Evolutionary conservation across 1,140 invertebrate genomes (phyloP), one percentile per base, ranked within the genome.

Genomic region (Zophobas morio): DNA sequence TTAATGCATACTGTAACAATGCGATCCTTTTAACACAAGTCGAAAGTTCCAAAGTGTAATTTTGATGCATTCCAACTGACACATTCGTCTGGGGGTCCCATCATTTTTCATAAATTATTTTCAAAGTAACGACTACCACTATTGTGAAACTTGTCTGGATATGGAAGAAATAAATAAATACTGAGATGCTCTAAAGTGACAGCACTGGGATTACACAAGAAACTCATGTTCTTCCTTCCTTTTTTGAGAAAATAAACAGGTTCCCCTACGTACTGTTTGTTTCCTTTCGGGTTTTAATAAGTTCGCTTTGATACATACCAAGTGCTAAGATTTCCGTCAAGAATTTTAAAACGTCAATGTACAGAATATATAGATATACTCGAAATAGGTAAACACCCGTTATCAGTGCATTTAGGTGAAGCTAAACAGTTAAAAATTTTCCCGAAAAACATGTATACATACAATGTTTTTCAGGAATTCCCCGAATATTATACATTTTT

Each of bases 41-140:
- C 60, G 42, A 66, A 66, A 66, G 6, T 66, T 66, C 1, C 20
- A 66, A 66, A 39, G 42, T 33, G 60, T 66, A 66, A 66, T 66
- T 66, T 42, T 66, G 42, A 42, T 66, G 42, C 60, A 66, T 4
- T 42, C 37, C 34, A 39, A 46, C 37, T 66, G 40, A 42, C 39
- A 66, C 42, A 39, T 66, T 66, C 33, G 39, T 66, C 20, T 20
- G 20, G 20, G 20, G 20, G 20, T 66, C 37, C 60, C 6, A 20
- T 32, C 20, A 40, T 46, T 66, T 66, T 66, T 40, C 60, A 66
- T 66, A 66, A 66, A 66, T 66, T 66, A 66, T 66, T 66, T 66
- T 66, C 37, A 20, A 51, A 20, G 4, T 4, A 51, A 51, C 20
- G 49, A 20, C 60, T 8, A 3, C 60, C 60, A 46, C 42, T 66